Conservation (phyloP, 2,888 invertebrate species). For the Ophion costatus region DNA sequence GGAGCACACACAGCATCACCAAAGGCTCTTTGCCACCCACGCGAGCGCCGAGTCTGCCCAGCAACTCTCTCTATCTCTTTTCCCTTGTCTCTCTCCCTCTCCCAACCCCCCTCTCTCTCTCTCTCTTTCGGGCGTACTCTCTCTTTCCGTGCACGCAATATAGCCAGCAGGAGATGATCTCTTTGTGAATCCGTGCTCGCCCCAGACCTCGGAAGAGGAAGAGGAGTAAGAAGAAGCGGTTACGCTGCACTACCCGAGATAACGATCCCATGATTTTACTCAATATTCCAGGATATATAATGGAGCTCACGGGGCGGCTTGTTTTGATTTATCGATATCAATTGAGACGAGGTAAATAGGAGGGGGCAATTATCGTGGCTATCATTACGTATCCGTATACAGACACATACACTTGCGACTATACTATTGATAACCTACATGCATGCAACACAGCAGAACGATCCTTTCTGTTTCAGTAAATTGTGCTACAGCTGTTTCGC, state of each 20-base stretch:
- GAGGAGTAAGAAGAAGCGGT: constrained; percentile 54
- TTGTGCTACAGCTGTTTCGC: not conserved
- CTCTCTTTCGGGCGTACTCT: constrained; percentile 18
- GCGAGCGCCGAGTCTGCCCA: constrained; percentile 66
- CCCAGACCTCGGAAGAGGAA: constrained; percentile 41
- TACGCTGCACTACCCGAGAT: constrained; percentile 53
- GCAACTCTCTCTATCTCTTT: constrained; percentile 6
- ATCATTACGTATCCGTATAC: constrained; percentile 36
- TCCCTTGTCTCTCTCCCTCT: not conserved
- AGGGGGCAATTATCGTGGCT: constrained; percentile 43
- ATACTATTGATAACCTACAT: constrained; percentile 32
- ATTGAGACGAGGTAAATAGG: not conserved
- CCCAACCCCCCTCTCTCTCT: not conserved
- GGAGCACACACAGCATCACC: constrained; percentile 66
- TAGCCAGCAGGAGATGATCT: constrained; percentile 55
- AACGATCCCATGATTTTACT: constrained; percentile 63
- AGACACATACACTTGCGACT: not conserved
- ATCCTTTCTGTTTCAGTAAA: constrained; percentile 6
- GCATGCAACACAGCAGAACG: constrained; percentile 29
- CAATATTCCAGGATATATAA: constrained; percentile 57
- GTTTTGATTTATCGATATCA: constrained; percentile 52
- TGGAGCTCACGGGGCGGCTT: constrained; percentile 36
- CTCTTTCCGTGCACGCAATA: constrained; percentile 26
- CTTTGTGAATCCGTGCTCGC: constrained; percentile 23
- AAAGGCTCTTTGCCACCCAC: constrained; percentile 74